Evolutionary conservation across 2,888 invertebrate genomes (phyloP), one percentile per base, ranked within the genome.

Genomic region (Dolichopus griseipennis): DNA sequence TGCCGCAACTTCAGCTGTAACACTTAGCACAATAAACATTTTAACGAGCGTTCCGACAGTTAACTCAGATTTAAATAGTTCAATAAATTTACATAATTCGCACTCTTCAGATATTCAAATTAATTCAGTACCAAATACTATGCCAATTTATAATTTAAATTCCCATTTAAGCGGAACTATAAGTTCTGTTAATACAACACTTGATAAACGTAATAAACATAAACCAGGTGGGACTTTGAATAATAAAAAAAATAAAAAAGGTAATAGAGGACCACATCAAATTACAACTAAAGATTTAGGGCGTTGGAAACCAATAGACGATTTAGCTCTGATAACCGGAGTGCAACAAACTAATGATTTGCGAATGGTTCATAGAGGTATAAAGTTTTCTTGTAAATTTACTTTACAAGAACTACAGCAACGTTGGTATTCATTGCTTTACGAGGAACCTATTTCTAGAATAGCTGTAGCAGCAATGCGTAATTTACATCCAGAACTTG

Each of bases 221-320:
- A 33, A 37, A 64, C 52, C 15, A 52, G 15, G 52, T 15, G 65
- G 68, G 22, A 43, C 61, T 18, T 68, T 65, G 21, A 65, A 61
- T 52, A 69, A 67, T 52, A 69, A 69, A 41, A 73, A 75, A 67
- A 70, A 72, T 8, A 75, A 75, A n/a, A 77, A 76, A 65, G 75
- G 77, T 41, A 78, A 77, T 0, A 76, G 81, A 0, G 78, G 79
- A 1, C 70, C 78, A 12, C 76, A 75, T 64, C 79, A 79, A 67
- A 81, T 90, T 72, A 87, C 90, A 7, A 90, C 91, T 2, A 91
- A 93, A 82, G 93, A 93, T 82, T 83, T 93, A 65, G 97, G 97
- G 0, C 85, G 95, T 68, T 99, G 98, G 98, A 97, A 97, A 78
- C 96, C 97, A 1, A 91, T 93, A 27, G 99, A 99, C 84, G 99